Evolutionary conservation across 2,888 invertebrate genomes (phyloP).

Genomic region (Coelogynopora nodosa): DNA sequence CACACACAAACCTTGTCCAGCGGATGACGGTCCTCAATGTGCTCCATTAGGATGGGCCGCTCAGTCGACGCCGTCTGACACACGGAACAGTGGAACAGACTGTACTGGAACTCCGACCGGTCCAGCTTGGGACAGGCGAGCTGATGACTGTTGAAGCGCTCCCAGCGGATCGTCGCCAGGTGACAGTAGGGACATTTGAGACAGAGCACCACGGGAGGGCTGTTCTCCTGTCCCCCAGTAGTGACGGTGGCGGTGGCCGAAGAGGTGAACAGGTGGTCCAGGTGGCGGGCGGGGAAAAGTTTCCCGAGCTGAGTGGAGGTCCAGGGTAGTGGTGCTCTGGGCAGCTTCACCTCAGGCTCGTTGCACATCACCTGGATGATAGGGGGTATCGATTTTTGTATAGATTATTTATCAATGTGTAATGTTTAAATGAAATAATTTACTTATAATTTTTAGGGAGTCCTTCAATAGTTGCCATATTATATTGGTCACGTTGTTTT

Average conservation of each 20-base stretch:
- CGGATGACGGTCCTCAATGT: background rate
- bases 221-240: background rate
- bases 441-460: no score
- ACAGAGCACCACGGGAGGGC: slow-evolving; percentile 32
- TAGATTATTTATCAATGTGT: background rate
- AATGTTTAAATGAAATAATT: no score
- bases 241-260: background rate
- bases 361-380: background rate
- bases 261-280: background rate
- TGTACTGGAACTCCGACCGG: background rate
- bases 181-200: slow-evolving; percentile 40
- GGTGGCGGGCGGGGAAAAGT: background rate
- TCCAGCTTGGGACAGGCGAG: background rate
- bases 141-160: background rate
- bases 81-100: slow-evolving; percentile 13
- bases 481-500: no score
- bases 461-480: no score
- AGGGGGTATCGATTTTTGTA: background rate
- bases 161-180: slow-evolving; percentile 41
- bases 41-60: background rate
- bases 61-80: slow-evolving; percentile 21
- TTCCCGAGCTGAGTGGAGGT: background rate
- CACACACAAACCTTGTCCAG: background rate
- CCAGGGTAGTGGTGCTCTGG: background rate
- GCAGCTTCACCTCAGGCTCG: background rate